Evolutionary conservation across 2,888 invertebrate genomes (phyloP).

Genomic region (Poecilobothrus nobilitatus): DNA sequence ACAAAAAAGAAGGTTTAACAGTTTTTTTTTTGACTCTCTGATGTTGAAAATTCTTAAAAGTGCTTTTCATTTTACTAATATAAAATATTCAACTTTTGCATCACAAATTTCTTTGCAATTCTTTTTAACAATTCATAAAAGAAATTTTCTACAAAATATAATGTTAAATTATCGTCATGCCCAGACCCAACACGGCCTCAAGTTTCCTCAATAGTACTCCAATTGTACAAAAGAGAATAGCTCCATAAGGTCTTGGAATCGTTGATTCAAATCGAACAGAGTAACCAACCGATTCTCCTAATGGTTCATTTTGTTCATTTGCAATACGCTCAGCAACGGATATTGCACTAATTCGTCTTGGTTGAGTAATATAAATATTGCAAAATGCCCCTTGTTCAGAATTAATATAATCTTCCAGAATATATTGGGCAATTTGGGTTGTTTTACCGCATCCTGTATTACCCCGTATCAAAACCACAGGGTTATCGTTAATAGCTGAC

Average conservation of each 20-base stretch:
- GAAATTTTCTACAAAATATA: background rate
- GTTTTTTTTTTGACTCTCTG: no score
- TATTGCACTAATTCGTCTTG: slow-evolving; percentile 90
- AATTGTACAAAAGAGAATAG: slow-evolving; percentile 91
- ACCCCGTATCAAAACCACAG: slow-evolving; percentile 86
- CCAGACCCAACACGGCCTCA: slow-evolving; percentile 54
- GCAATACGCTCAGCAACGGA: slow-evolving; percentile 94
- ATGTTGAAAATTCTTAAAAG: background rate
- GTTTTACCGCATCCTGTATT: slow-evolving; percentile 95
- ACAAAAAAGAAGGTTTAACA: no score
- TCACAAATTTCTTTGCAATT: no score
- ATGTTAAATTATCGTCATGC: background rate
- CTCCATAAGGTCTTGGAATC: slow-evolving; percentile 86
- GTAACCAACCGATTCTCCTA: slow-evolving; percentile 76
- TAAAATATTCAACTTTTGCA: no score
- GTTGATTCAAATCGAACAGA: slow-evolving; percentile 91
- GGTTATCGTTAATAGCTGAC: slow-evolving; percentile 80
- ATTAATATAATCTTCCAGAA: slow-evolving; percentile 84
- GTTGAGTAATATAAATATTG: slow-evolving; percentile 90
- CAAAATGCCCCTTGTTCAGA: slow-evolving; percentile 81
- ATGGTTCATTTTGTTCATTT: slow-evolving; percentile 73
- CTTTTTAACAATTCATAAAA: background rate
- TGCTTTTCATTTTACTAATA: background rate
- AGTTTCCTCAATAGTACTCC: slow-evolving; percentile 88
- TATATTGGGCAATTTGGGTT: slow-evolving; percentile 94